Conservation (phyloP, 2,113 vertebrate genomes). For the Motacilla alba region DNA sequence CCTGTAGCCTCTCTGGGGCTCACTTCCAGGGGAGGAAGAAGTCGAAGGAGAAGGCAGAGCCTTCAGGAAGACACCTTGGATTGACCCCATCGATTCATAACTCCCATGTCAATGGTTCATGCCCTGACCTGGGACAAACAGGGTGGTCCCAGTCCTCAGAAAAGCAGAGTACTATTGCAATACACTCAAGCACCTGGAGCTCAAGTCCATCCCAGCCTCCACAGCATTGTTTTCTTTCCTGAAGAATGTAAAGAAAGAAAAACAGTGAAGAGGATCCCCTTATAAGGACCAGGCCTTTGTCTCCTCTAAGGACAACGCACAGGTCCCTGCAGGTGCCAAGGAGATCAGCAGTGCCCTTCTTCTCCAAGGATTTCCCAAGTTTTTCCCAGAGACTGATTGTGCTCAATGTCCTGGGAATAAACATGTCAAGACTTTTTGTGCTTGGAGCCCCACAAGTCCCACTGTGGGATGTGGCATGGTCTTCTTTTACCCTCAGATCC, state of each 20-base stretch:
- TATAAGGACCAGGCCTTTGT: background rate
- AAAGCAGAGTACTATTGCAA: background rate
- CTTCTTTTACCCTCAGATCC: background rate
- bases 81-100: fast-evolving
- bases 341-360: background rate
- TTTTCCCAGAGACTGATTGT: background rate
- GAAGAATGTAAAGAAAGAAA: background rate
- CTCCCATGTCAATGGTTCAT: background rate
- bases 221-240: background rate
- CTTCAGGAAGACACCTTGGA: background rate
- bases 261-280: background rate
- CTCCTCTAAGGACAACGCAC: background rate
- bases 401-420: background rate
- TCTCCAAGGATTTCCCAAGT: background rate
- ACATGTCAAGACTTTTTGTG: background rate
- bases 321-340: background rate
- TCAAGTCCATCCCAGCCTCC: background rate
- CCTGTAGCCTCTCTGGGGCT: background rate
- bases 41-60: background rate
- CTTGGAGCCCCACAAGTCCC: background rate
- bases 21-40: background rate
- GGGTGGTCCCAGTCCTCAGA: background rate
- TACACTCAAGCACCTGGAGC: no score
- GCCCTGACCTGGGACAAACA: background rate
- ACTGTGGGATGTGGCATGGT: background rate